A percentile compares a stretch with the other conserved stretches of the same genome.
Conservation (phyloP, 2,888 invertebrate species). For the Dendrolimus houi region DNA sequence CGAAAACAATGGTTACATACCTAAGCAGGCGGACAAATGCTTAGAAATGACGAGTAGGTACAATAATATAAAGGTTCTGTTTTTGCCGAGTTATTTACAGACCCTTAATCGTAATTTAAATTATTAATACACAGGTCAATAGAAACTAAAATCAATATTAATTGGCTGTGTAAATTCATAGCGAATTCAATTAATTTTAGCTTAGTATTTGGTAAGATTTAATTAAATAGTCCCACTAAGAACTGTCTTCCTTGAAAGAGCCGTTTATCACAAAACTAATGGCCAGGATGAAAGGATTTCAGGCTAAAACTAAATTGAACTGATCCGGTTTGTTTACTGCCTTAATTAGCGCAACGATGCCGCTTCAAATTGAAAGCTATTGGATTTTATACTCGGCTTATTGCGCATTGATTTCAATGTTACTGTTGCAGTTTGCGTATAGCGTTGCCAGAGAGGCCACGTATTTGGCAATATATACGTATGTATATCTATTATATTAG, state of each 20-base stretch:
- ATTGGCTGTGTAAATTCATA: no score
- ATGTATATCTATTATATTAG: no score
- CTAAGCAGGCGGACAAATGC: no score
- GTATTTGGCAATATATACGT: background rate
- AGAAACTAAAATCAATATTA: no score
- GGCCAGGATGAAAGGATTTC: constrained; percentile 13
- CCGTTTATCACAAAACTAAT: constrained; percentile 6
- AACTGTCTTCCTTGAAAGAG: background rate
- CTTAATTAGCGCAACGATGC: constrained; percentile 18
- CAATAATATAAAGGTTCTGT: no score
- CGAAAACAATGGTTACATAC: no score
- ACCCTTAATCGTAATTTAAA: no score
- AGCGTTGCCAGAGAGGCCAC: background rate
- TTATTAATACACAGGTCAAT: no score
- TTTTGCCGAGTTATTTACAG: no score
- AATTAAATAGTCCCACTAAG: background rate
- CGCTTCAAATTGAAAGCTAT: constrained; percentile 4
- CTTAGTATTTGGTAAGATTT: background rate
- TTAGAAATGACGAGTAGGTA: no score
- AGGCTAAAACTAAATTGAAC: constrained; percentile 16
- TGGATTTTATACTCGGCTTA: background rate
- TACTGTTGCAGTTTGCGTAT: background rate
- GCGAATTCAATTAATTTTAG: no score
- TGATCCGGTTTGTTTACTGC: constrained; percentile 22
- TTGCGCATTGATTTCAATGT: background rate